Conservation (phyloP, 2,797 vertebrate species). For the Oreonectes daqikongensis region DNA sequence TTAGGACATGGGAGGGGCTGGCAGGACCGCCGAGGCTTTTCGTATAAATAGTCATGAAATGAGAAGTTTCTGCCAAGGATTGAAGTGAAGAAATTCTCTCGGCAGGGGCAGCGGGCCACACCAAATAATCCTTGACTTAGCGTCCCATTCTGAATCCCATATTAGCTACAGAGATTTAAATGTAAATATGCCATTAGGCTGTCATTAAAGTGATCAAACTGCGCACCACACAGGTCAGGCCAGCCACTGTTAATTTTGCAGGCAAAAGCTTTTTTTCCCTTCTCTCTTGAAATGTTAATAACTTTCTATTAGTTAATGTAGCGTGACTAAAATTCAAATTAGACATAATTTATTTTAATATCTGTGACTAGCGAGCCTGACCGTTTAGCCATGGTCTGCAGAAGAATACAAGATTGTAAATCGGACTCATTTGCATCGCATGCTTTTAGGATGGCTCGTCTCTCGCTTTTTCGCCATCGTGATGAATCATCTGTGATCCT, state of each 20-base stretch:
- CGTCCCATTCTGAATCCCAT: slow-evolving; percentile 98
- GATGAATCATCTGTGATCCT: slow-evolving; percentile 74
- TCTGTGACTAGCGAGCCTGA: slow-evolving; percentile 99
- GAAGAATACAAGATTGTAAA: slow-evolving; percentile 97
- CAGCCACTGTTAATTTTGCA: slow-evolving; percentile 99
- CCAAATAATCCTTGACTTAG: slow-evolving; percentile 99
- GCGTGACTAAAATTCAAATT: slow-evolving; percentile 99
- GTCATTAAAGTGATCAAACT: slow-evolving; percentile 99
- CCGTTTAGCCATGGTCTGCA: slow-evolving; percentile 98
- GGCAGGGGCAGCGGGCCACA: slow-evolving; percentile 97
- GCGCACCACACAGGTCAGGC: slow-evolving; percentile 97
- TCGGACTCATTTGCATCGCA: slow-evolving; percentile 96
- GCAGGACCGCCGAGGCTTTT: slow-evolving; percentile 80
- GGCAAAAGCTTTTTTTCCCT: slow-evolving; percentile 93
- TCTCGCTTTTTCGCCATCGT: slow-evolving; percentile 83
- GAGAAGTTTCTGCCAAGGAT: slow-evolving; percentile 97
- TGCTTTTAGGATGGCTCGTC: slow-evolving; percentile 87
- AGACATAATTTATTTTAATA: slow-evolving; percentile 99
- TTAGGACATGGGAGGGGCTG: slow-evolving; percentile 79
- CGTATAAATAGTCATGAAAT: slow-evolving; percentile 98
- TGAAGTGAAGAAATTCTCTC: slow-evolving; percentile 93
- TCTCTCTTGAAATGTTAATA: slow-evolving; percentile 99
- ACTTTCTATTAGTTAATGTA: slow-evolving; percentile 99
- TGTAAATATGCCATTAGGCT: slow-evolving; percentile 99
- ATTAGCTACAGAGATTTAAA: slow-evolving; percentile 99